Conservation (phyloP, 1,140 invertebrate species). For the Diprion similis region DNA sequence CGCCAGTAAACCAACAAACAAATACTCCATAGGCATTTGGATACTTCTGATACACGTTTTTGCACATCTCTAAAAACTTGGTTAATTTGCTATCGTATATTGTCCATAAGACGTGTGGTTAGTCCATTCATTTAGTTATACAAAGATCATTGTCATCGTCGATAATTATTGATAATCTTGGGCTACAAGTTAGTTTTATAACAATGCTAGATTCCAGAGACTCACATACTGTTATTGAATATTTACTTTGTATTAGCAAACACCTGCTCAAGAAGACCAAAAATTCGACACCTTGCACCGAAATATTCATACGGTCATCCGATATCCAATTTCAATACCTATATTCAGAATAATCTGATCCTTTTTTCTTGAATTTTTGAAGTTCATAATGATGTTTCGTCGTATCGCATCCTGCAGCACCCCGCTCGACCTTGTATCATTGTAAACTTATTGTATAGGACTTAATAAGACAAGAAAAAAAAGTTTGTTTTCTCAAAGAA, state of each 20-base stretch:
- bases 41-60: too few relatives aligned
- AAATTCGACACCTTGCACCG: not conserved
- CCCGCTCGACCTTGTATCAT: slow-evolving; percentile 31
- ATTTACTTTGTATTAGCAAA: not conserved
- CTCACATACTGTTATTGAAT: not conserved
- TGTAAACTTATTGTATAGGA: slow-evolving; percentile 57
- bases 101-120: too few relatives aligned
- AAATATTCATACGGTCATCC: not conserved
- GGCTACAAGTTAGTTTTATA: not conserved
- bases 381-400: not conserved
- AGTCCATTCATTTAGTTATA: not conserved
- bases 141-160: not conserved
- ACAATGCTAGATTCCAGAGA: not conserved
- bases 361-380: not conserved
- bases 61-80: too few relatives aligned
- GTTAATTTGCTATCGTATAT: too few relatives aligned
- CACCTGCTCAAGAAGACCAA: not conserved
- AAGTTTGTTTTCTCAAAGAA: slow-evolving; percentile 17
- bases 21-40: too few relatives aligned
- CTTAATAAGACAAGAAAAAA: slow-evolving; percentile 26
- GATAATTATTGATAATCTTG: not conserved
- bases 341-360: not conserved
- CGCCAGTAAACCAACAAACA: too few relatives aligned
- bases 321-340: not conserved
- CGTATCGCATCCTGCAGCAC: slow-evolving; percentile 21